phyloP scores from a whole-genome alignment of 2,797 vertebrate genomes.

The Peromyscus aztecus region DNA sequence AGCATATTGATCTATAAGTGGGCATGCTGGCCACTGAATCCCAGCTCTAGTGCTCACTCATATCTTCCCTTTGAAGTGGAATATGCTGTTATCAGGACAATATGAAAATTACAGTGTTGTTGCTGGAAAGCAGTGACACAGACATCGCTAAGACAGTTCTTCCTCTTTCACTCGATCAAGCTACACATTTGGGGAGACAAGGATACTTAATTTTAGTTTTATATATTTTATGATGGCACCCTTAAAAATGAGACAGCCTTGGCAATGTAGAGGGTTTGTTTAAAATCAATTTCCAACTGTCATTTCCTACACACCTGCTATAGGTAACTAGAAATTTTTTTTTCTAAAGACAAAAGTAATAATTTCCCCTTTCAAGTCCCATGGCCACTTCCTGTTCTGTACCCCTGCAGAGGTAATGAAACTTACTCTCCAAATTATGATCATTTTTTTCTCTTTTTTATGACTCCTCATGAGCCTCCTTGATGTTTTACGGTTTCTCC shows the following conservation, averaged over 20 bases:
- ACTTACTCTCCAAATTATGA: neutral
- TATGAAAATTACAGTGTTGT: conserved; percentile 4
- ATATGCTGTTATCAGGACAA: neutral
- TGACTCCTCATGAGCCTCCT: neutral
- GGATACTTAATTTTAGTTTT: conserved; percentile 33
- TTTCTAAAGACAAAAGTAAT: neutral
- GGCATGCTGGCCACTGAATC: conserved; percentile 28
- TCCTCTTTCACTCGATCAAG: conserved; percentile 30
- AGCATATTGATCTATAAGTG: conserved; percentile 13
- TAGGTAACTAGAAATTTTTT: neutral
- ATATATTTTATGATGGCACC: neutral
- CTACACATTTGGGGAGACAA: conserved; percentile 40
- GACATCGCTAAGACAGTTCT: conserved; percentile 5
- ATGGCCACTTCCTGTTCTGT: neutral
- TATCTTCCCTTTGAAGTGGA: conserved; percentile 41
- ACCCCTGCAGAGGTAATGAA: neutral
- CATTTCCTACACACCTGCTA: neutral
- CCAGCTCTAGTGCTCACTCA: neutral
- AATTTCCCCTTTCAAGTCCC: neutral
- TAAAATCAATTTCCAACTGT: conserved; percentile 25
- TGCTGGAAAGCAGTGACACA: conserved; percentile 49
- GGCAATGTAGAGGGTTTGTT: neutral
- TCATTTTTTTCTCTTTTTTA: neutral
- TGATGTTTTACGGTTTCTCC: neutral
- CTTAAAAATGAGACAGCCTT: conserved; percentile 19